Base-by-base conservation (phyloP, 2,888 invertebrate genomes). In the Frankliniella fusca region DNA sequence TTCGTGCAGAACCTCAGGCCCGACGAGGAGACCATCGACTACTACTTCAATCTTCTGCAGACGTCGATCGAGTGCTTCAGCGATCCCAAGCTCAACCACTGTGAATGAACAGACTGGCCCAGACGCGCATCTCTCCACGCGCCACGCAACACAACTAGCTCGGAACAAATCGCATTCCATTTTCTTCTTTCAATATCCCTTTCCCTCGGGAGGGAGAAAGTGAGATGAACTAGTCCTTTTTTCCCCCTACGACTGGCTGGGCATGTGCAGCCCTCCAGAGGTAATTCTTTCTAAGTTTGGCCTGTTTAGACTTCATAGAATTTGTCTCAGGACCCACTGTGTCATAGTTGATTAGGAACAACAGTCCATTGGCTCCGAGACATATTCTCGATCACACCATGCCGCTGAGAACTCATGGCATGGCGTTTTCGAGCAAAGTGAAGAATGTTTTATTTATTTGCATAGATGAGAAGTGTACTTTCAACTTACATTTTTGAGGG, bases 21-120 rank as follows among this genome's bases (percentile, higher is more conserved):
- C 48, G 27, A 49, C n/a, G 38, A 81, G 27, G 81, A 81, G 48
- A 28, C 48, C 9, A 48, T 81, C 48, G 81, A 81, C 15, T 81
- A 70, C 76, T 81, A 81, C 61, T 28, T 65, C 23, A 27, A 20
- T 15, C 10, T 81, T 11, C 65, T 81, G 65, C 81, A 81, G 70
- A 70, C n/a, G 23, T n/a, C 70, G 23, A 70, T 70, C 70, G 70
- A 70, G 70, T 70, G 70, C 23, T 70, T 70, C 70, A 70, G 23
- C 70, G 70, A 70, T 23, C 70, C 70, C 70, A 70, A 70, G 70
- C 70, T 23, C 23, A n/a, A 70, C 23, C 70, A 70, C 70, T 70
- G 70, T 23, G 70, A 70, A 23, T 70, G 23, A 23, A n/a, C 61
- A 38, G 38, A 3, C 38, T 38, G 5, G 38, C 38, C 38, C 38